Conservation (phyloP, 2,113 vertebrate species). For the Saguinus midas region DNA sequence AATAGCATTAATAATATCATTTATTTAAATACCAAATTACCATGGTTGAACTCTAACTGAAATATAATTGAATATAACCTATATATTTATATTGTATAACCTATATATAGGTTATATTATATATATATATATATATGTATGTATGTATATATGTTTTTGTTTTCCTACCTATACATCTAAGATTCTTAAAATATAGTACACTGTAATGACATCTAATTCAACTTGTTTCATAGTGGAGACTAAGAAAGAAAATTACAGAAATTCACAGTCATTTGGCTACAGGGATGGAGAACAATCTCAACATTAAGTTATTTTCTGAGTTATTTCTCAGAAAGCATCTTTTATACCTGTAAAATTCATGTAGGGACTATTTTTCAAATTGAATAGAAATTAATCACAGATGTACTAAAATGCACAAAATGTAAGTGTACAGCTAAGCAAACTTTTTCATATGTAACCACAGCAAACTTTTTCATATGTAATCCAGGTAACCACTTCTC, state of each 20-base stretch:
- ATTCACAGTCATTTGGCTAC: background rate
- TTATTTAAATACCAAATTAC: constrained; percentile 2
- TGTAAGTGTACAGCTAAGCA: background rate
- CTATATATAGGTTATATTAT: background rate
- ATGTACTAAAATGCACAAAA: background rate
- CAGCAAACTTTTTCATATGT: background rate
- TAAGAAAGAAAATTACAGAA: background rate
- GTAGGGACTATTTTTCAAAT: background rate
- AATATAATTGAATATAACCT: background rate
- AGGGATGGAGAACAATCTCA: background rate
- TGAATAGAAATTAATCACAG: background rate
- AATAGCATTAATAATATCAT: background rate
- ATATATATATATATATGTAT: background rate
- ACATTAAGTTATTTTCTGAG: background rate
- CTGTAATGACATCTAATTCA: background rate
- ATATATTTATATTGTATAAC: background rate
- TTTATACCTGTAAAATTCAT: background rate
- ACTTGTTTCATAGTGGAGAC: background rate
- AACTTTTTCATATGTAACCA: background rate
- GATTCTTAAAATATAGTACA: background rate
- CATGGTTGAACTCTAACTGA: background rate
- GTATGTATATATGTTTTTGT: background rate
- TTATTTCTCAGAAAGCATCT: background rate
- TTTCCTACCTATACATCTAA: background rate
- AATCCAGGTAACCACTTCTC: background rate